Evolutionary conservation across 2,113 vertebrate species (phyloP).

Genomic region (Zonotrichia leucophrys): DNA sequence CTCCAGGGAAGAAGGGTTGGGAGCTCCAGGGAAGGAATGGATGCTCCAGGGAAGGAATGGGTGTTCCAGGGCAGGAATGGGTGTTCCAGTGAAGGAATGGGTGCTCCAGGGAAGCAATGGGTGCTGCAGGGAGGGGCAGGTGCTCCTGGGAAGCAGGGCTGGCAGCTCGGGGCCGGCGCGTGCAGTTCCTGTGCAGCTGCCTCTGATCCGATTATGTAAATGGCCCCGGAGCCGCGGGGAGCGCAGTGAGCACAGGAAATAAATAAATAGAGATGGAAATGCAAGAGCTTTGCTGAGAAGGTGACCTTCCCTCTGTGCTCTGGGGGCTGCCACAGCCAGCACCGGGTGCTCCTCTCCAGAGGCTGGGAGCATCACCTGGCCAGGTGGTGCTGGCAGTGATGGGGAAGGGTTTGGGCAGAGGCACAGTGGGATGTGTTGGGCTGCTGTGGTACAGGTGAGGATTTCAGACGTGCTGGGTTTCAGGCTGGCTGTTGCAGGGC

Average conservation of each 20-base stretch:
- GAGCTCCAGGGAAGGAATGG: background rate
- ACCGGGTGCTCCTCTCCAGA: rapidly evolving
- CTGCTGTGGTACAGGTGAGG: background rate
- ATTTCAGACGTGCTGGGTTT: rapidly evolving
- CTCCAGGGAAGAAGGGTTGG: background rate
- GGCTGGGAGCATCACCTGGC: background rate
- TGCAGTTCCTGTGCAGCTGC: background rate
- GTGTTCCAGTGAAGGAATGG: background rate
- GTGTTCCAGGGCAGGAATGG: no score
- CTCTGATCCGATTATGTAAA: slow-evolving; percentile 35
- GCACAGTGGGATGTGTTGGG: rapidly evolving
- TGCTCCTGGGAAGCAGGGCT: background rate
- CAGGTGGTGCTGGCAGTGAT: background rate
- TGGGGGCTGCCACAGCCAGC: rapidly evolving
- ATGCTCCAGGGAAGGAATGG: no score
- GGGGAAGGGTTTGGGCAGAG: background rate
- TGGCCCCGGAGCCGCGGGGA: background rate
- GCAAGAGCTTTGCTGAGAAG: background rate
- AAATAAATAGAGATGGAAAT: background rate
- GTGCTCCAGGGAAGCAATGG: background rate
- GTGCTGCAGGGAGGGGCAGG: no score
- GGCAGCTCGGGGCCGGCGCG: rapidly evolving
- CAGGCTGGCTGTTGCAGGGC: background rate
- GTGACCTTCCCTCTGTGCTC: background rate
- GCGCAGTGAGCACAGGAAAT: background rate